Evolutionary conservation across 2,113 vertebrate genomes (phyloP).

Genomic region (Malurus elegans): DNA sequence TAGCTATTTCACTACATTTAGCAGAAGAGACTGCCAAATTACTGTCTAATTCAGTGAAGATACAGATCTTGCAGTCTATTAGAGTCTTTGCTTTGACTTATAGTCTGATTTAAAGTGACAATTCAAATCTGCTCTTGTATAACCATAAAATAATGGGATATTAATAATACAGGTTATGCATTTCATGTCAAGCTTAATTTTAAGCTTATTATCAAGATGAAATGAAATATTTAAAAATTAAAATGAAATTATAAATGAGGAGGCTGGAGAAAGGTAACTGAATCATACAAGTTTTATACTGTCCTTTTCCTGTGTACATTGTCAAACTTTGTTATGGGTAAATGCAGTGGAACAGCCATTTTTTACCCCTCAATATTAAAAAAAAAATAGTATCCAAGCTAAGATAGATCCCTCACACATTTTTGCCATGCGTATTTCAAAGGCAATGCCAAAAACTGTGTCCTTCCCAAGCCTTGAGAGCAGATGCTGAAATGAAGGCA

Average conservation of each 20-base stretch:
- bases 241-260: conserved; percentile 24
- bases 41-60: conserved; percentile 59
- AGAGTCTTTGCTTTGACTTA: conserved; percentile 44
- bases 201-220: conserved; percentile 37
- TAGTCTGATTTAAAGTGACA: conserved; percentile 54
- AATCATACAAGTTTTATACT: background rate
- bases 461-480: background rate
- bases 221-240: conserved; percentile 57
- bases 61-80: conserved; percentile 35
- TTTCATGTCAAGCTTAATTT: conserved; percentile 39
- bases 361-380: background rate
- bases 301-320: background rate
- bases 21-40: conserved; percentile 48
- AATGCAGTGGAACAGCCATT: background rate
- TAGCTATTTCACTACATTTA: conserved; percentile 36
- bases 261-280: background rate
- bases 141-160: conserved; percentile 51
- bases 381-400: background rate
- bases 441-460: background rate
- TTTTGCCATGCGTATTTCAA: background rate
- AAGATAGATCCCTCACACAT: background rate
- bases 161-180: conserved; percentile 63
- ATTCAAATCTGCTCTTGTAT: conserved; percentile 51
- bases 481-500: background rate
- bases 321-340: background rate